A percentile compares a stretch with the other conserved stretches of the same genome.
Evolutionary conservation across 37 sponge, comb jelly and placozoan species (phyloP).

Genomic region (Agelas oroides): DNA sequence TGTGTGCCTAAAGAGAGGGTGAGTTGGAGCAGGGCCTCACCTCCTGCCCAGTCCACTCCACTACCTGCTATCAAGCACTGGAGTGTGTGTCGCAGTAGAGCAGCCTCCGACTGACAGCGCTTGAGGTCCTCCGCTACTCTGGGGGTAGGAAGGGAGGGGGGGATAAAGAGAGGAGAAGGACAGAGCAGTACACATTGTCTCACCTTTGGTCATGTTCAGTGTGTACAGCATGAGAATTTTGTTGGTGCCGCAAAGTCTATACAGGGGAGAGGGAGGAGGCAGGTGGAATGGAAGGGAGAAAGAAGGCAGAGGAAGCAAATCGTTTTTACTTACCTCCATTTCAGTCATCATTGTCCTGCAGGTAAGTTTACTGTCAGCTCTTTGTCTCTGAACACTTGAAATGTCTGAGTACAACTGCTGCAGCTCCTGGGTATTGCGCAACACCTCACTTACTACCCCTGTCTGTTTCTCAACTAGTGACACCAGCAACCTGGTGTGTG

Average conservation of each 20-base stretch:
- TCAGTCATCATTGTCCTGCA: background rate
- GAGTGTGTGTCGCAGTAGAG: constrained; percentile 3
- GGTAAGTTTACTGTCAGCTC: background rate
- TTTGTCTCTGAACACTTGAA: constrained; percentile 9
- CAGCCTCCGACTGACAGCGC: background rate
- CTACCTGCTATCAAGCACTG: constrained; percentile 34
- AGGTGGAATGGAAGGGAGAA: too few relatives aligned
- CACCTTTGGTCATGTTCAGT: too few relatives aligned
- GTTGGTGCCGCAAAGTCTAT: too few relatives aligned
- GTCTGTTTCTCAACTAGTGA: background rate
- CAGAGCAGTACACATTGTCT: too few relatives aligned
- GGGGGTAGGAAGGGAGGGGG: background rate
- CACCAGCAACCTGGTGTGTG: too few relatives aligned
- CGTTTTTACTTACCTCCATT: background rate
- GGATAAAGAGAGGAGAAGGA: background rate
- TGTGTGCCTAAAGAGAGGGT: constrained; percentile 12
- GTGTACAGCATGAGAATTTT: too few relatives aligned
- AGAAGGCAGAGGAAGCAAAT: too few relatives aligned
- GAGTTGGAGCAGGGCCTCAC: constrained; percentile 34
- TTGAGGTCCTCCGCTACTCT: too few relatives aligned
- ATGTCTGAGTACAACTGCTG: background rate
- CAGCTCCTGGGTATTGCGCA: background rate
- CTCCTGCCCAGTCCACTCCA: constrained; percentile 45
- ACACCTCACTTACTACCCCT: background rate
- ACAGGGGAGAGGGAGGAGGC: too few relatives aligned